Base-by-base conservation (phyloP, 2,888 invertebrate genomes). In the Trichogramma dendrolimi region DNA sequence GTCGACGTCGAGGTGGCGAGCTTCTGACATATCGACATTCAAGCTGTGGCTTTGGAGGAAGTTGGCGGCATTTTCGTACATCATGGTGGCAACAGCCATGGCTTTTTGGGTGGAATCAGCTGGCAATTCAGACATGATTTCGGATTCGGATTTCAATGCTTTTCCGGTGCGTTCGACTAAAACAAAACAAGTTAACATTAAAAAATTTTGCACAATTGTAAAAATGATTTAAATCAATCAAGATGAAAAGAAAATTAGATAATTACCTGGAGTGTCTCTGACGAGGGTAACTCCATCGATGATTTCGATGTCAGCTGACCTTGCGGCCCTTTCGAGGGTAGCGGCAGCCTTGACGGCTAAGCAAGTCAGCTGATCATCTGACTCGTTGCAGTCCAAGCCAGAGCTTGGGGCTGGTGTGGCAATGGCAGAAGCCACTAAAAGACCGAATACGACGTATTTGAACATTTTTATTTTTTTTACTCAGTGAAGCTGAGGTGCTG, bases 41-140 rank as follows among this genome's bases (percentile, higher is more conserved):
- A 92, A 71, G 67, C 83, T 84, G 77, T 87, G 85, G 39, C 83
- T 83, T 69, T 82, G 80, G 63, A 87, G 75, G 75, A 88, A 85
- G 40, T 84, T 81, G 53, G 82, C 71, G 39, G 81, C 81, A 7
- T 85, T 82, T 64, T 86, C 82, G 64, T 84, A 76, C 58, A 87
- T 77, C 79, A 86, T 79, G 62, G 83, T 83, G 47, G 83, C 70
- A 10, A 87, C 75, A 61, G 83, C 82, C 53, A 83, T 75, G 27
- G 81, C 80, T 64, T 81, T 83, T 58, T 85, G 83, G 10, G 82
- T 77, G 0, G 79, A 72, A 53, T 83, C 82, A 52, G 78, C 73
- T 4, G 85, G 85, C 51, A 86, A 75, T 54, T 81, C 79, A 58
- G 81, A 79, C 69, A 83, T 77, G 50, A 86, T 73, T 70, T 85